These are phyloP conservation scores for Microcebus murinus DNA, from an alignment of 2,113 vertebrate genomes.

Conservation along the genomic window DNA sequence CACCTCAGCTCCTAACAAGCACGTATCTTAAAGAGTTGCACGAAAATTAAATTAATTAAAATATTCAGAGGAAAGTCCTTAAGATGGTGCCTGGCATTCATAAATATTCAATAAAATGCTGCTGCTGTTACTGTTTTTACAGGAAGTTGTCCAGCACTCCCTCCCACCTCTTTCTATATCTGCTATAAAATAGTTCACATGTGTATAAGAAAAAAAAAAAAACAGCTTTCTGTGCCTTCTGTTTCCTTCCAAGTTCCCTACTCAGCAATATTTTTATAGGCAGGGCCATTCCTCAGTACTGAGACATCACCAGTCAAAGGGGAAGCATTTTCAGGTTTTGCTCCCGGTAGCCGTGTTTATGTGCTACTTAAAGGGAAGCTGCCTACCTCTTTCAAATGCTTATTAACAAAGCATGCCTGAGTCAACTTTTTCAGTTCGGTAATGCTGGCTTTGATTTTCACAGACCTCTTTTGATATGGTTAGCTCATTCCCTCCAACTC, in stretches of 20 bases:
- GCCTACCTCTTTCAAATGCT: slow-evolving; percentile 61
- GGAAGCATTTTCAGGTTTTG: not conserved
- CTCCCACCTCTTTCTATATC: slow-evolving; percentile 46
- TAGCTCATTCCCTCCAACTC: not conserved
- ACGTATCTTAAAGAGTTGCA: not conserved
- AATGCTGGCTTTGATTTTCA: slow-evolving; percentile 53
- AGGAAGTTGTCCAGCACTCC: slow-evolving; percentile 2
- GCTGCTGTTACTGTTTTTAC: not conserved
- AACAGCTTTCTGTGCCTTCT: not conserved
- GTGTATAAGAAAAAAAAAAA: not conserved
- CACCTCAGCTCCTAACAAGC: not conserved
- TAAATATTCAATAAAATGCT: slow-evolving; percentile 15
- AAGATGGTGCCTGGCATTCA: not conserved
- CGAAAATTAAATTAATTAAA: not conserved
- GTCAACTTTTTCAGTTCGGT: not conserved
- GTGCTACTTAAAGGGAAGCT: slow-evolving; percentile 19
- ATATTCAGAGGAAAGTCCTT: not conserved
- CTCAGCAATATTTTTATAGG: slow-evolving; percentile 5
- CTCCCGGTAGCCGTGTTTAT: not conserved
- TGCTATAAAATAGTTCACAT: slow-evolving; percentile 47
- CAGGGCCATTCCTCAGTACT: not conserved
- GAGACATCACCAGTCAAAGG: not conserved
- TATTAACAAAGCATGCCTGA: slow-evolving; percentile 1
- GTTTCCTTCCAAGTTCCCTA: slow-evolving; percentile 33
- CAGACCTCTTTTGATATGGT: slow-evolving; percentile 23